Evolutionary conservation across 2,797 vertebrate genomes (phyloP).

Genomic region (Myripristis murdjan): DNA sequence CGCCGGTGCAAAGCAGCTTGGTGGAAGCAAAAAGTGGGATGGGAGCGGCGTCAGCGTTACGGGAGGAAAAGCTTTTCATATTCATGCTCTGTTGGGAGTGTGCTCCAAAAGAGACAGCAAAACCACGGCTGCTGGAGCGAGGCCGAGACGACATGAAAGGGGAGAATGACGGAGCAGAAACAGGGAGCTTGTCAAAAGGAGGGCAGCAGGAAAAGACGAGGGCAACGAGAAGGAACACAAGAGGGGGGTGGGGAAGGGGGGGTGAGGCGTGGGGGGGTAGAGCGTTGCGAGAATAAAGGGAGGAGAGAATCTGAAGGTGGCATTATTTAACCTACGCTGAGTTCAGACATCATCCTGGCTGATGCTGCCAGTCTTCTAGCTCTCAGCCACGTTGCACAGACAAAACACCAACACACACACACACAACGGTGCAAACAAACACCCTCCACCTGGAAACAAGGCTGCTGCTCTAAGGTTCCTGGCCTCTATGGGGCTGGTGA

Average conservation of each 20-base stretch:
- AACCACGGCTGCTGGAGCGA: conserved; percentile 63
- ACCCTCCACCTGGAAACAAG: conserved; percentile 6
- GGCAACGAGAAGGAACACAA: conserved; percentile 60
- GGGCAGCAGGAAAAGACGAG: conserved; percentile 74
- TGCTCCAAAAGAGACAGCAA: conserved; percentile 49
- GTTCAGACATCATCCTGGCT: conserved; percentile 39
- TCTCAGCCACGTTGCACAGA: conserved; percentile 16
- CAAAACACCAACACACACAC: conserved; percentile 51
- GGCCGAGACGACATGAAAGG: conserved; percentile 72
- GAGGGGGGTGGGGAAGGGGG: conserved; percentile 22
- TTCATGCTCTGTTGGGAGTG: conserved; percentile 73
- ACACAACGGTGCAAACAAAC: conserved; percentile 19
- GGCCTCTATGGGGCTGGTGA: conserved; percentile 27
- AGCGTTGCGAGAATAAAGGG: conserved; percentile 33
- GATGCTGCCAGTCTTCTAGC: conserved; percentile 7
- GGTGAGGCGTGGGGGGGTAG: conserved; percentile 8
- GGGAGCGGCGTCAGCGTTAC: conserved; percentile 33
- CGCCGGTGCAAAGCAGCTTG: conserved; percentile 13
- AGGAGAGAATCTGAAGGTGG: conserved; percentile 51
- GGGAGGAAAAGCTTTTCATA: conserved; percentile 52
- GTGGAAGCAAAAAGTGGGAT: conserved; percentile 51
- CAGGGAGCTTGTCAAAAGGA: conserved; percentile 78
- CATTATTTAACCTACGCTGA: conserved; percentile 53
- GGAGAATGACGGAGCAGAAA: conserved; percentile 74
- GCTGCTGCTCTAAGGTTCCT: not conserved